Conservation (phyloP, 2,797 vertebrate genomes). For the Labroides dimidiatus region DNA sequence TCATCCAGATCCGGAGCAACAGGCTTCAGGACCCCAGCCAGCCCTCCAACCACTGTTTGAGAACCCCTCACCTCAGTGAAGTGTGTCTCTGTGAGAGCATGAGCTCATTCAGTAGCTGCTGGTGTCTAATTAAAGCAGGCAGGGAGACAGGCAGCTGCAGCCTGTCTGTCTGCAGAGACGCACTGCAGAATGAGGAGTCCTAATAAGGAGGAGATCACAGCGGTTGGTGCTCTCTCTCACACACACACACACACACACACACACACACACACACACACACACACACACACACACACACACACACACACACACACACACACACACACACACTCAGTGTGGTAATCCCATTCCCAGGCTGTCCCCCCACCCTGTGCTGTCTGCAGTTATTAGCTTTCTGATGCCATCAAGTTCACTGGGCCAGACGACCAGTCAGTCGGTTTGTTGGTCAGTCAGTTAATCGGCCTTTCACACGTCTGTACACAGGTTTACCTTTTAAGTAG, state of each 20-base stretch:
- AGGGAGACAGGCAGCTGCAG: slow-evolving; percentile 44
- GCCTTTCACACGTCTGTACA: slow-evolving; percentile 3
- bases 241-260: background rate
- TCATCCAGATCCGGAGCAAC: too few species aligned
- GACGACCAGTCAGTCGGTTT: slow-evolving; percentile 31
- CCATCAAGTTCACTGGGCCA: slow-evolving; percentile 44
- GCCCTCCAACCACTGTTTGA: too few species aligned
- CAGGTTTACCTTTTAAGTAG: too few species aligned
- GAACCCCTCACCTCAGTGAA: too few species aligned
- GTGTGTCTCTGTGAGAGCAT: too few species aligned
- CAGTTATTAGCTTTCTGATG: slow-evolving; percentile 47
- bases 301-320: too few species aligned
- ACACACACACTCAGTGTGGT: background rate
- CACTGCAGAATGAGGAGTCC: slow-evolving; percentile 49
- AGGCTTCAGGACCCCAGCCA: too few species aligned
- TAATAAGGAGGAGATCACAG: slow-evolving; percentile 65
- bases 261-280: too few species aligned
- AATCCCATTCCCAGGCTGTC: slow-evolving; percentile 46
- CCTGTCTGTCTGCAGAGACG: slow-evolving; percentile 36
- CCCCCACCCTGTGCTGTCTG: slow-evolving; percentile 13
- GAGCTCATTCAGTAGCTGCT: background rate
- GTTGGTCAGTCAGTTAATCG: slow-evolving; percentile 18
- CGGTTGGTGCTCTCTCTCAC: slow-evolving; percentile 7
- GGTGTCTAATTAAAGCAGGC: slow-evolving; percentile 59
- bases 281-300: slow-evolving; percentile 6